Conservation (phyloP, 2,113 vertebrate genomes). For the Pithys albifrons region DNA sequence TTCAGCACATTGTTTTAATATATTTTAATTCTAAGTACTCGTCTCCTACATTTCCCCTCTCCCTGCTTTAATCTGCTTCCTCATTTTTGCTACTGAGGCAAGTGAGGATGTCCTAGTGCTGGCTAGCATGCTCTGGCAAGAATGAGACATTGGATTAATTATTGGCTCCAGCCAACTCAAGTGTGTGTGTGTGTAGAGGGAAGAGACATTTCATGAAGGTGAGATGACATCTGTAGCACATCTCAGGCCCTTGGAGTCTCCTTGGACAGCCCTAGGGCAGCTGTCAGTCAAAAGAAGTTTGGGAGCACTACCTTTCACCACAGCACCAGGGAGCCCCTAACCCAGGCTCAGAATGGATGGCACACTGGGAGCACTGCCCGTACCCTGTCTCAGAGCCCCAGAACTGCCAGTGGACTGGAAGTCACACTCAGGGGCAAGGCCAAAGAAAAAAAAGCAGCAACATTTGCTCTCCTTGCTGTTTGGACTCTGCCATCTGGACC, state of each 20-base stretch:
- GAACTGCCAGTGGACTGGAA: not conserved
- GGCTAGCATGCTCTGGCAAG: not conserved
- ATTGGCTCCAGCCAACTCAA: not conserved
- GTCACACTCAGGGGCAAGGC: not conserved
- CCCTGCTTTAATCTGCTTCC: not conserved
- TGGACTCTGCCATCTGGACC: not conserved
- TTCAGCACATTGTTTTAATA: too few species aligned
- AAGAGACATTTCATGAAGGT: not conserved
- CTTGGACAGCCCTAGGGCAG: not conserved
- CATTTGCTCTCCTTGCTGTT: not conserved
- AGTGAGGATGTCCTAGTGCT: not conserved
- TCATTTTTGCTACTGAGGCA: not conserved
- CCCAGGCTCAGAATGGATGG: not conserved
- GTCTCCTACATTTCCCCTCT: accelerated
- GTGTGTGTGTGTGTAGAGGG: not conserved
- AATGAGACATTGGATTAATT: not conserved
- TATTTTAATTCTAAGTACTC: not conserved
- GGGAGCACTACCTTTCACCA: too few species aligned
- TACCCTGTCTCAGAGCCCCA: too few species aligned
- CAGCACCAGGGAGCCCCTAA: too few species aligned
- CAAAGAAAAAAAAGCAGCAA: not conserved
- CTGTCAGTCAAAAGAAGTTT: not conserved
- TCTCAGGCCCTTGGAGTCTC: not conserved
- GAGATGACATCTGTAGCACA: not conserved
- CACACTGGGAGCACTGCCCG: not conserved